phyloP scores from a whole-genome alignment of 2,797 vertebrate genomes.

The Cheirogaleus major region DNA sequence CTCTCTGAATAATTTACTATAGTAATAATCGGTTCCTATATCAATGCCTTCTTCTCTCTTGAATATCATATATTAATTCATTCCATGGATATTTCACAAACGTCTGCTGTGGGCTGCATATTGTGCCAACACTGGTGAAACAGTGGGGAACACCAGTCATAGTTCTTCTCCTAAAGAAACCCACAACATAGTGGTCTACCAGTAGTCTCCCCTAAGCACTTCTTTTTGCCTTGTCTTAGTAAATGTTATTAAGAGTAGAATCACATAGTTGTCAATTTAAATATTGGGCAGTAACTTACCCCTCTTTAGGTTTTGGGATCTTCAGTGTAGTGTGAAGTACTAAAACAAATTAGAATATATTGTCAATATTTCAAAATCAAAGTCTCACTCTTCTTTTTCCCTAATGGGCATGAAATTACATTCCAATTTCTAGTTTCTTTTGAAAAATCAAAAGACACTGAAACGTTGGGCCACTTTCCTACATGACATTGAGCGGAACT shows the following conservation, averaged over 20 bases:
- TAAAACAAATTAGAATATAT: neutral
- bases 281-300: neutral
- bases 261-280: neutral
- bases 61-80: neutral
- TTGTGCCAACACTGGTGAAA: neutral
- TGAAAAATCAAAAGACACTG: neutral
- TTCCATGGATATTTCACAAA: neutral
- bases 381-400: neutral
- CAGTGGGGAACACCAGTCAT: neutral
- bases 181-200: neutral
- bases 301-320: neutral
- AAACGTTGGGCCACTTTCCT: neutral
- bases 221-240: neutral
- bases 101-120: neutral
- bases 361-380: constrained; percentile 24
- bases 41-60: neutral
- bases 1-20: neutral
- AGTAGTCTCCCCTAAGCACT: neutral
- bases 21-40: neutral
- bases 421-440: constrained; percentile 4
- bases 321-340: neutral
- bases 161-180: neutral
- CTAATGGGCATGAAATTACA: neutral
- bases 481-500: neutral
- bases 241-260: neutral